Evolutionary conservation across 2,113 vertebrate species (phyloP), one percentile per base, ranked within the genome.

Genomic region (Oncorhynchus kisutch): DNA sequence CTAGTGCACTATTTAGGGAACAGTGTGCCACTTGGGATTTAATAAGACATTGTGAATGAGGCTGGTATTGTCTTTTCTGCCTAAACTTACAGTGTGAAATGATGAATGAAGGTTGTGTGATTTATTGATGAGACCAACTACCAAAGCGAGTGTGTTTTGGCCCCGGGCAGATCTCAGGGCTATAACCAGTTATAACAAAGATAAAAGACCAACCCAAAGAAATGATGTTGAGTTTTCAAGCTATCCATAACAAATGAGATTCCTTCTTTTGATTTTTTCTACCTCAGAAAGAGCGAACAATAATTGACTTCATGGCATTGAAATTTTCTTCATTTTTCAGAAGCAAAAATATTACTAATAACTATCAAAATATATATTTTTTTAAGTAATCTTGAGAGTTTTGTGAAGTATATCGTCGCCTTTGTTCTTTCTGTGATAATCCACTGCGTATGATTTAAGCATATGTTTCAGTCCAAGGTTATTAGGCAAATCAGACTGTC

Each of bases 81-180:
- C 45, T 31, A 59, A 77, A 81, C 71, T 64, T 65, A 49, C 69
- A 78, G 73, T 80, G 76, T 77, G 78, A 75, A 85, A 85, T 85
- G 76, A 79, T 81, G 76, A 82, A 91, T 86, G 80, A 88, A 88
- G 75, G 81, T 71, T 22, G 39, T 86, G 76, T 79, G 59, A 88
- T 88, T 89, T 90, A 88, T 86, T 89, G 80, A 84, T 87, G 75
- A 76, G 81, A 89, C 85, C 83, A 72, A 49, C 69, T 72, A 68
- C 51, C 70, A 84, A 87, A 82, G 78, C 85, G 66, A 31, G 31
- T 31, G 31, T 49, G 71, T 90, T 82, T 83, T 9, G 57, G 84
- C 82, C 80, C 76, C 75, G 79, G 85, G 81, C 81, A 82, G 62
- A 86, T 84, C 82, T 65, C 71, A 78, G 78, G 77, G 74, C 73